Evolutionary conservation across 92 coral and sea anemone species (phyloP).

Genomic region (Galaxea fascicularis): DNA sequence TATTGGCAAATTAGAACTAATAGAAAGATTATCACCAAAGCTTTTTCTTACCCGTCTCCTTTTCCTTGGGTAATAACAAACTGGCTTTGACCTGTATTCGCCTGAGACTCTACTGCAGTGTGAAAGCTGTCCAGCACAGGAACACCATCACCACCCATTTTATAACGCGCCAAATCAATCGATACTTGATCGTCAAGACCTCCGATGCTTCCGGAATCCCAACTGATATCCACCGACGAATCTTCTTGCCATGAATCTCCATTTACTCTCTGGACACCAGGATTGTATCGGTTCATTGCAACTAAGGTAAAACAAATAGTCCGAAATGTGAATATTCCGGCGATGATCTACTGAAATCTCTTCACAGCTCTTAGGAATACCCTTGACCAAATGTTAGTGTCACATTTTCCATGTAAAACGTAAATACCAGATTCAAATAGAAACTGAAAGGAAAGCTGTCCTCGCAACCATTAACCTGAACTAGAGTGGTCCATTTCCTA

Average conservation of each 20-base stretch:
- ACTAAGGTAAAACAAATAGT: conserved; percentile 1
- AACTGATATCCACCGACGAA: conserved; percentile 31
- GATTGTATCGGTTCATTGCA: conserved; percentile 35
- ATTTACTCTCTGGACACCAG: conserved; percentile 14
- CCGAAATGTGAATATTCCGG: neutral
- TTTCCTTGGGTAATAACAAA: conserved; percentile 44
- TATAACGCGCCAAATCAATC: conserved; percentile 58
- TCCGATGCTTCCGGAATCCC: conserved; percentile 52
- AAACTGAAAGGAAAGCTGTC: too few relatives aligned
- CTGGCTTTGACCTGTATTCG: conserved; percentile 51
- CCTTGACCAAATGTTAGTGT: neutral
- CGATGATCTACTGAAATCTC: neutral
- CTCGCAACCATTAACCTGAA: too few relatives aligned
- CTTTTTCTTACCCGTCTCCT: conserved; percentile 66
- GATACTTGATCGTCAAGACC: conserved; percentile 38
- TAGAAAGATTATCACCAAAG: too few relatives aligned
- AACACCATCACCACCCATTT: conserved; percentile 30
- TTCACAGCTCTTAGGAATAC: too few relatives aligned
- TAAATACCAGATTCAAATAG: neutral
- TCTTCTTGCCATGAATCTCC: conserved; percentile 31
- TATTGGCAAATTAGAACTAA: too few relatives aligned
- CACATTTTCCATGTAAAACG: too few relatives aligned
- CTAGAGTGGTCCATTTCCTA: neutral
- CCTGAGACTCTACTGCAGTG: conserved; percentile 35
- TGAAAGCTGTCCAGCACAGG: conserved; percentile 44